These are phyloP conservation scores for Pristiophorus japonicus DNA, from an alignment of 2,113 vertebrate genomes.

Conservation along the genomic window DNA sequence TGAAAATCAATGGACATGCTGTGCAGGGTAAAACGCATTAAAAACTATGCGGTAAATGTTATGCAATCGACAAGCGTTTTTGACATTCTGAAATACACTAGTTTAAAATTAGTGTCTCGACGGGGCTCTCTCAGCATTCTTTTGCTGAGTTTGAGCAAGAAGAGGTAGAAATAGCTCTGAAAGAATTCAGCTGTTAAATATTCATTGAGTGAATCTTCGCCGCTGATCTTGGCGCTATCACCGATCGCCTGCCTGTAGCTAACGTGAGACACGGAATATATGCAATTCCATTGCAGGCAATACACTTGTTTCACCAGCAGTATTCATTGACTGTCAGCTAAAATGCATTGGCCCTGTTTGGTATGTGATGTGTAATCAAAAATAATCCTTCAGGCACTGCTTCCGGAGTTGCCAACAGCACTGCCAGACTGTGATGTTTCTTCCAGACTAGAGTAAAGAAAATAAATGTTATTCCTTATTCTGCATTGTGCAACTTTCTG, in stretches of 20 bases:
- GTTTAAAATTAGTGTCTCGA: neutral
- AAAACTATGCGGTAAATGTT: neutral
- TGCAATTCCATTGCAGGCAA: neutral
- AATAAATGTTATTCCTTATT: neutral
- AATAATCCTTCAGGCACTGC: neutral
- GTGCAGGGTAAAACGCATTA: neutral
- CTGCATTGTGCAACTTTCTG: neutral
- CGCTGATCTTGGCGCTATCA: neutral
- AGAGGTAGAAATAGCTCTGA: too few species aligned
- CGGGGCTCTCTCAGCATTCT: too few species aligned
- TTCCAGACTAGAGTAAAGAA: neutral
- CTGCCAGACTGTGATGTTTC: neutral
- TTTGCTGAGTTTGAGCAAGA: too few species aligned
- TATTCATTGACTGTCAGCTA: neutral
- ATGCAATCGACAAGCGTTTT: neutral
- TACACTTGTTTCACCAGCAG: neutral
- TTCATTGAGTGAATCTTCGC: too few species aligned
- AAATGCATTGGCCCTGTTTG: neutral
- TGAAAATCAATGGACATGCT: neutral
- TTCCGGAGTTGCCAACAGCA: neutral
- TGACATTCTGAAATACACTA: neutral
- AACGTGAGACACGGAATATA: neutral
- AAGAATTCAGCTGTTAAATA: too few species aligned
- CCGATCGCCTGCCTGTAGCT: constrained; percentile 16
- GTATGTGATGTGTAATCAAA: neutral